Evolutionary conservation across 2,797 vertebrate genomes (phyloP), one percentile per base, ranked within the genome.

Genomic region (Acanthurus leucopareius): DNA sequence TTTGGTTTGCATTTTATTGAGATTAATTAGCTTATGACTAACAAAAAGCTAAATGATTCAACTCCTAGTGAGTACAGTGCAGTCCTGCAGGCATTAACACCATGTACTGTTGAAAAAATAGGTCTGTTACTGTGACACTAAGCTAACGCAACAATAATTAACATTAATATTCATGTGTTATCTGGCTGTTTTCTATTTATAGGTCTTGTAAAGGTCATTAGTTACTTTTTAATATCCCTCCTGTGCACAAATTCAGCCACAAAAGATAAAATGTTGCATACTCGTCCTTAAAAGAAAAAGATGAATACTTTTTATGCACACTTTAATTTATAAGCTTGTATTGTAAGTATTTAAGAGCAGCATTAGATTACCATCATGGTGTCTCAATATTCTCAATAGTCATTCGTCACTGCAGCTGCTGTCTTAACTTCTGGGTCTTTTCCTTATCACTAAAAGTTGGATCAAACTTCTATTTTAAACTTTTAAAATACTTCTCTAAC

Each of bases 111-210:
- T 64, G 22, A 25, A 73, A 61, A 25, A 25, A 52, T 4, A 72
- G 10, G 32, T 65, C 44, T 57, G 35, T 68, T 44, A 44, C 25
- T 56, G 47, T 61, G 53, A 82, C 40, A 45, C 15, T 17, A 25
- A 78, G 16, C 28, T 53, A 59, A 70, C 22, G 38, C 6, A 70
- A 45, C 51, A 59, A 48, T 59, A 63, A 69, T 76, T 67, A 70
- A 44, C 54, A 74, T 83, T 60, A 82, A 66, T 69, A 71, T 74
- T 32, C 64, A 74, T 63, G 40, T 65, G 32, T 70, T 75, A 71
- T 69, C 62, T 71, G 53, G 56, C 32, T 14, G 19, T n/a, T 75
- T 75, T 58, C 28, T 62, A 63, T 77, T 80, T 59, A 59, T 25
- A 62, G 59, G 32, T 70, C 38, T 25, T 48, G 14, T 57, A 62